Conservation (phyloP, 2,888 invertebrate species). For the Coenonympha glycerion region DNA sequence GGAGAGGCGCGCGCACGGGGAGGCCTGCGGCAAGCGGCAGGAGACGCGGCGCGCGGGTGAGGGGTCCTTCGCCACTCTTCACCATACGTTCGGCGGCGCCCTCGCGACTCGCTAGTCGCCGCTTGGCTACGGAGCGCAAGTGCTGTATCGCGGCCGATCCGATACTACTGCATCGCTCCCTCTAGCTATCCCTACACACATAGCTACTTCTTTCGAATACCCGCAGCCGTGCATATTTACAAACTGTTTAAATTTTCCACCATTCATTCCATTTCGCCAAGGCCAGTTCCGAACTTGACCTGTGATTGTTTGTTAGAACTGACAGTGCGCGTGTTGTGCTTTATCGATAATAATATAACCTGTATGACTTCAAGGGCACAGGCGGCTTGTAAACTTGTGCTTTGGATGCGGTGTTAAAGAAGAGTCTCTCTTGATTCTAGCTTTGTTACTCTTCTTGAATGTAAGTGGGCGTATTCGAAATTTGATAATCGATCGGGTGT, state of each 20-base stretch:
- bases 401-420: constrained; percentile 55
- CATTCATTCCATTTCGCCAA: constrained; percentile 40
- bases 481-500: constrained; percentile 74
- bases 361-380: constrained; percentile 72
- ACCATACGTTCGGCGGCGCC: constrained; percentile 48
- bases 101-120: constrained; percentile 58
- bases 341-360: constrained; percentile 75
- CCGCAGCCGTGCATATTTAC: constrained; percentile 37
- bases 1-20: constrained; percentile 66
- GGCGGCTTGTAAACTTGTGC: constrained; percentile 49
- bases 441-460: constrained; percentile 53
- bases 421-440: constrained; percentile 48
- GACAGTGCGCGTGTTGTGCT: constrained; percentile 74
- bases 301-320: constrained; percentile 70
- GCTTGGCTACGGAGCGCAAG: constrained; percentile 49
- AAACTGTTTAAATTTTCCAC: constrained; percentile 39
- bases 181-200: constrained; percentile 50
- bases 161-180: constrained; percentile 49
- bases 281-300: constrained; percentile 62
- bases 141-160: constrained; percentile 40
- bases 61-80: constrained; percentile 48
- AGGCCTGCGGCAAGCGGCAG: constrained; percentile 42
- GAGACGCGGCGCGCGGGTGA: constrained; percentile 42
- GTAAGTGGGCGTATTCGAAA: constrained; percentile 74
- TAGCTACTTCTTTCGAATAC: constrained; percentile 41